A percentile compares a stretch with the other conserved stretches of the same genome.
phyloP scores from a whole-genome alignment of 1,140 invertebrate genomes.

The Aphaenogaster rudis region DNA sequence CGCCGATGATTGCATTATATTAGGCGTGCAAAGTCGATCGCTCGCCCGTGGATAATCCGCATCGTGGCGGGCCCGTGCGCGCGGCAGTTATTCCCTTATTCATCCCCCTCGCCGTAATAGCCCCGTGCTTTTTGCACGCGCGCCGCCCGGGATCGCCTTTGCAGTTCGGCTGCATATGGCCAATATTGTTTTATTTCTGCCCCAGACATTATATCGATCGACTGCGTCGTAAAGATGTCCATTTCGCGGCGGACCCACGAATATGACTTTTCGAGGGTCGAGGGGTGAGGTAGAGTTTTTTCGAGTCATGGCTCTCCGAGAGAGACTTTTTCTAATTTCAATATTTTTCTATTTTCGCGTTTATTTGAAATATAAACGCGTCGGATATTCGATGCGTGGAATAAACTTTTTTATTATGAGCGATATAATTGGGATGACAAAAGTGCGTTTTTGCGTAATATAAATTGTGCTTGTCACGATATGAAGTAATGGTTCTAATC shows the following conservation, averaged over 20 bases:
- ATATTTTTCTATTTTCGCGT: background rate
- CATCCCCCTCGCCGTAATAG: slow-evolving; percentile 39
- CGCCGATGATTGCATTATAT: slow-evolving; percentile 81
- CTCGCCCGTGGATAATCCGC: slow-evolving; percentile 82
- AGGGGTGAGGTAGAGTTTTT: slow-evolving; percentile 4
- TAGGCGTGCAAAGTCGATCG: slow-evolving; percentile 81
- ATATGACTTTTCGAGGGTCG: background rate
- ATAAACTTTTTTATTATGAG: background rate
- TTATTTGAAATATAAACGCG: background rate
- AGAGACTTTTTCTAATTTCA: background rate
- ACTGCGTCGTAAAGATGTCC: slow-evolving; percentile 48
- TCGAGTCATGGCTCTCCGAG: background rate
- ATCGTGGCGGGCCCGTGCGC: slow-evolving; percentile 68
- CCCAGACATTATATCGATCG: slow-evolving; percentile 50
- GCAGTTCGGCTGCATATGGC: slow-evolving; percentile 57
- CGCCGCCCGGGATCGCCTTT: background rate
- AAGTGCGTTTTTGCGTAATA: background rate
- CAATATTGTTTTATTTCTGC: slow-evolving; percentile 59
- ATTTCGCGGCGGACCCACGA: slow-evolving; percentile 21
- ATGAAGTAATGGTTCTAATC: slow-evolving; percentile 21
- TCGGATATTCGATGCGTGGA: background rate
- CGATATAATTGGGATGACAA: background rate
- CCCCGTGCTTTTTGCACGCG: slow-evolving; percentile 36
- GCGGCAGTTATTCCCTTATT: slow-evolving; percentile 63
- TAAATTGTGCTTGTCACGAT: background rate